Base-by-base conservation (phyloP, 2,888 invertebrate genomes). In the Ochlodes sylvanus region DNA sequence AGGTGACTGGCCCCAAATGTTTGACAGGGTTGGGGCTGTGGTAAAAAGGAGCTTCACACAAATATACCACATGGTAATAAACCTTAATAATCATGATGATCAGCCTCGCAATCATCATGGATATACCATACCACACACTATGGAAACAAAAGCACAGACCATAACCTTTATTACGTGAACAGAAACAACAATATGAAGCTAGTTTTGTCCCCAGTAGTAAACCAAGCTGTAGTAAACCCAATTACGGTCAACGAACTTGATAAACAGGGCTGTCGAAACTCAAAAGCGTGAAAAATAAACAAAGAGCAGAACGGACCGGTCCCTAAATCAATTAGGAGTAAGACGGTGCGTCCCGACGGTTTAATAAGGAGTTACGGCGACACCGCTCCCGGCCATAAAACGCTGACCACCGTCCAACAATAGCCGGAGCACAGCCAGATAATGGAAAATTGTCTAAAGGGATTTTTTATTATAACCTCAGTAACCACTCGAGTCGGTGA, bases 361-460 rank as follows among this genome's bases (percentile, higher is more conserved):
- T 91, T 91, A 90, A 92, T 90, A 91, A 90, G 90, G 79, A 92
- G 87, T 90, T 89, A 92, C 88, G 84, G 82, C 79, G 85, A 84
- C 85, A 79, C 82, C 71, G 79, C 78, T 78, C 73, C 81, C 81
- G 75, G 82, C 86, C 84, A 86, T 90, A 91, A 91, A 92, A 87
- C 78, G 86, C 84, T 90, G 90, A 87, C 89, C 90, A 87, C 80
- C 70, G 82, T 77, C 84, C 83, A 81, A 88, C 88, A 89, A 89
- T 86, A 85, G 86, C 84, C 84, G 80, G 76, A 85, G 85, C 87
- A 84, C 84, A 81, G 76, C 80, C 80, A 87, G 88, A 90, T 92
- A 91, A 91, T 90, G 88, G 90, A 88, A 90, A 90, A 89, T 90
- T 87, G 88, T 90, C 89, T 88, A 82, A 87, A 87, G 85, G 86